Evolutionary conservation across 2,113 vertebrate genomes (phyloP), one percentile per base, ranked within the genome.

Genomic region (Eulemur macaco): DNA sequence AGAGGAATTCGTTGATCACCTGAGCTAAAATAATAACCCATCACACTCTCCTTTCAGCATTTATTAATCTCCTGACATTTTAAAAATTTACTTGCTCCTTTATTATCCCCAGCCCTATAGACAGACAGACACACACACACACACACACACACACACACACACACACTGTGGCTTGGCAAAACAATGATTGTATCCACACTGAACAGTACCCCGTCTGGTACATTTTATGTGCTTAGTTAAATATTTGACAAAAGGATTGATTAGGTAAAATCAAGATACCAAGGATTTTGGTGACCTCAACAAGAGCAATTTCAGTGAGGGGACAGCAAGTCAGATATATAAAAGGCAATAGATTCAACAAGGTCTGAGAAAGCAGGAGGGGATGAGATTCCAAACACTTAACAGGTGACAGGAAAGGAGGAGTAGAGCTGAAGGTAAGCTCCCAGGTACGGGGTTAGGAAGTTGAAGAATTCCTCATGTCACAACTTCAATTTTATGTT

Each of bases 241-340:
- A 50, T 76, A 80, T 74, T 84, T 92, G 37, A 18, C 92, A 27
- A 84, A 90, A 73, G 5, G 78, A 56, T 58, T 81, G 63, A 86
- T 50, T 63, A 78, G 34, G 3, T 88, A 78, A 21, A 88, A 37
- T 91, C 56, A 83, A 81, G 69, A 69, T 74, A 23, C 50, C 39
- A 85, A 86, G 18, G 64, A 80, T 29, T 84, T 58, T 1, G 23
- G 34, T 74, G 52, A 87, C 45, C 21, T 89, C 17, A 27, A 68
- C 25, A 83, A 82, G 11, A 63, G 15, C 21, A n/a, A 63, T 94
- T 86, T 85, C 66, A 86, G 9, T 12, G 39, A 86, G 15, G 25
- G 6, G 50, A 14, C 58, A 85, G 56, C 78, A 87, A 52, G 3
- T 78, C 54, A 94, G 60, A 5, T 29, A 39, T 11, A 31, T 1